Base-by-base conservation (phyloP, 2,888 invertebrate genomes). In the Ormyrus nitidulus region DNA sequence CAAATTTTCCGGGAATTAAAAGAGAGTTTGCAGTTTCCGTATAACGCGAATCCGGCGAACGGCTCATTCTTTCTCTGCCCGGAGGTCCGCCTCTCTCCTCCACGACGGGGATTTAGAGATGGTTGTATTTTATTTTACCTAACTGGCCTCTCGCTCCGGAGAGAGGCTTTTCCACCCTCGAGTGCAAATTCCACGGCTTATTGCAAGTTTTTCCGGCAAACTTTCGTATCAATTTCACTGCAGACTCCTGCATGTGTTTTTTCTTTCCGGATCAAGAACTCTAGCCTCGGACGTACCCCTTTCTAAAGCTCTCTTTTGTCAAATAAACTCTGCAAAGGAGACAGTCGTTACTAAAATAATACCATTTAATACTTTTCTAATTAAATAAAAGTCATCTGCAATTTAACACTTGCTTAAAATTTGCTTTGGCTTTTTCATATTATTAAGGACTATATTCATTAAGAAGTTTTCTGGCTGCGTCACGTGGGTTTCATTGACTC, bases 1-100 rank as follows among this genome's bases (percentile, higher is more conserved):
- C 86, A 87, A 88, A 89, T 87, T 88, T 86, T 84, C 83, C 83
- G 83, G 83, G 86, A 87, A 88, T 88, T 87, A 87, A 87, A 88
- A 87, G 86, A 86, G 87, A 88, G 87, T 88, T 88, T 85, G 84
- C 86, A 84, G 83, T 77, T 79, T 71, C 69, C 81, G 82, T 74
- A 71, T 83, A 80, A 84, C 81, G 79, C 79, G 81, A 84, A 84
- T 85, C 82, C 77, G 34, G 46, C 64, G 66, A 70, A 71, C 78
- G 74, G 44, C 59, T 11, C 79, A 70, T 71, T 77, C 83, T 83
- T 83, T 82, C 66, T 71, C 72, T 54, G 65, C 56, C 51, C 34
- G 34, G 13, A 10, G n/a, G 76, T 10, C 66, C 19, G 65, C 56
- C 44, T 10, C 76, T 34, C 34, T 59, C 68, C 8, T 75, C 59